A percentile compares a stretch with the other conserved stretches of the same genome.
Evolutionary conservation across 1,140 invertebrate species (phyloP).

Genomic region (Nixonia krombeini): DNA sequence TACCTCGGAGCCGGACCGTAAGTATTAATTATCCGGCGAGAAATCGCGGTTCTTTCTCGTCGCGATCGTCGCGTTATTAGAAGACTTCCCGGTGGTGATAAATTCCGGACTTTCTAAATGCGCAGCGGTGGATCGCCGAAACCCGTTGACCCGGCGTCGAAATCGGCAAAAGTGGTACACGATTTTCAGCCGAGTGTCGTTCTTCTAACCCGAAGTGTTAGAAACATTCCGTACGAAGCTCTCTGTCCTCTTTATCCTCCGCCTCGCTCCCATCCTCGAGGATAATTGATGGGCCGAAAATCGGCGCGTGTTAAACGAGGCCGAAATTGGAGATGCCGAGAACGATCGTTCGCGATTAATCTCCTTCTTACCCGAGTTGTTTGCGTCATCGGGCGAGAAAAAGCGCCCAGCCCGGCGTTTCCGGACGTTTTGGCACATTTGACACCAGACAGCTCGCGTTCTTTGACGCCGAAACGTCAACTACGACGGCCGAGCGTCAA

Average conservation of each 20-base stretch:
- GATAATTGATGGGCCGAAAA: constrained; percentile 36
- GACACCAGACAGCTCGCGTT: too few species aligned
- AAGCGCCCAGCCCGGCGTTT: too few species aligned
- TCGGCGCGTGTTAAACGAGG: constrained; percentile 29
- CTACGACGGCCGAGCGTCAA: too few species aligned
- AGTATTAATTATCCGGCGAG: constrained; percentile 7
- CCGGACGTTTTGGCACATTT: too few species aligned
- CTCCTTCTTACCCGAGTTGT: constrained; percentile 12
- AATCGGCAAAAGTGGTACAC: too few species aligned
- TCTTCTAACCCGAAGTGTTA: constrained; percentile 16
- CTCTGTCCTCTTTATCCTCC: too few species aligned
- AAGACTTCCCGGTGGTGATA: constrained; percentile 20
- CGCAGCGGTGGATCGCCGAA: constrained; percentile 37
- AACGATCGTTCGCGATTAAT: constrained; percentile 36
- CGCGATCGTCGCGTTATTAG: neutral
- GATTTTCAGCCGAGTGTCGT: too few species aligned
- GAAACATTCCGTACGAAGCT: too few species aligned
- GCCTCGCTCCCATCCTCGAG: constrained; percentile 13
- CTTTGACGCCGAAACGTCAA: too few species aligned
- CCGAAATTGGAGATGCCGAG: constrained; percentile 39
- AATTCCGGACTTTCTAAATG: constrained; percentile 51
- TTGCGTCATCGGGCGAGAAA: constrained; percentile 5
- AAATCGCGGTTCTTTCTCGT: constrained; percentile 1
- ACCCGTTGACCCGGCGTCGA: constrained; percentile 44
- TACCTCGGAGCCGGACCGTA: neutral